A percentile compares a stretch with the other conserved stretches of the same genome.
These are phyloP conservation scores for Ophion costatus DNA, from an alignment of 2,888 invertebrate genomes.

Conservation along the genomic window DNA sequence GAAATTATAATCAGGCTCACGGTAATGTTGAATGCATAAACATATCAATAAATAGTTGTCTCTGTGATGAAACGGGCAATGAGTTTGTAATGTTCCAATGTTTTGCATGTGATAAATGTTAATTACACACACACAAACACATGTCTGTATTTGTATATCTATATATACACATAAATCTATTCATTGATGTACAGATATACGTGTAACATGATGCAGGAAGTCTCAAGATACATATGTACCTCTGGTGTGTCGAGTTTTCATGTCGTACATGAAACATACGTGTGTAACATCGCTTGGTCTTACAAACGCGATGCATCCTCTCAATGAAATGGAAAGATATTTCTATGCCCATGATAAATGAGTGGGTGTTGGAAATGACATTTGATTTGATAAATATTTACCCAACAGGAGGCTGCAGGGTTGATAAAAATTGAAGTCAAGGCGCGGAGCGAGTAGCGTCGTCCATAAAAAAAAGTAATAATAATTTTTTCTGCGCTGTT, in stretches of 20 bases:
- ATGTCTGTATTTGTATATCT: too few species aligned
- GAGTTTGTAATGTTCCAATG: too few species aligned
- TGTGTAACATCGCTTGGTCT: constrained; percentile 25
- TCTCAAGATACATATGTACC: constrained; percentile 15
- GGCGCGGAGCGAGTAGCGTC: too few species aligned
- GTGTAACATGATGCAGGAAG: constrained; percentile 35
- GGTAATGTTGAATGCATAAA: constrained; percentile 42
- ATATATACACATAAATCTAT: constrained; percentile 29
- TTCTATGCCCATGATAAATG: not conserved
- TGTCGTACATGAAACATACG: constrained; percentile 51
- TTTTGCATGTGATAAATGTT: too few species aligned
- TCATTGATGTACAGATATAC: constrained; percentile 22
- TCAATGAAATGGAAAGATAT: constrained; percentile 7
- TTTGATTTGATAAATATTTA: too few species aligned
- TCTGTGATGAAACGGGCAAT: not conserved
- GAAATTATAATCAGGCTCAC: constrained; percentile 49
- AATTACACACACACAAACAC: too few species aligned
- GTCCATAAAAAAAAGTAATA: too few species aligned
- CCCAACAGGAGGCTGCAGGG: not conserved
- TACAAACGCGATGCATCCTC: constrained; percentile 25
- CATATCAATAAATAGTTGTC: constrained; percentile 44
- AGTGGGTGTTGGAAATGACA: not conserved
- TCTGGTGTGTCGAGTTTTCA: constrained; percentile 10
- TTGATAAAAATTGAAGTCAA: not conserved
- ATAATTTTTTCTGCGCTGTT: too few species aligned